These are phyloP conservation scores for Heliothis virescens DNA, from an alignment of 1,140 invertebrate genomes.

Conservation along the genomic window DNA sequence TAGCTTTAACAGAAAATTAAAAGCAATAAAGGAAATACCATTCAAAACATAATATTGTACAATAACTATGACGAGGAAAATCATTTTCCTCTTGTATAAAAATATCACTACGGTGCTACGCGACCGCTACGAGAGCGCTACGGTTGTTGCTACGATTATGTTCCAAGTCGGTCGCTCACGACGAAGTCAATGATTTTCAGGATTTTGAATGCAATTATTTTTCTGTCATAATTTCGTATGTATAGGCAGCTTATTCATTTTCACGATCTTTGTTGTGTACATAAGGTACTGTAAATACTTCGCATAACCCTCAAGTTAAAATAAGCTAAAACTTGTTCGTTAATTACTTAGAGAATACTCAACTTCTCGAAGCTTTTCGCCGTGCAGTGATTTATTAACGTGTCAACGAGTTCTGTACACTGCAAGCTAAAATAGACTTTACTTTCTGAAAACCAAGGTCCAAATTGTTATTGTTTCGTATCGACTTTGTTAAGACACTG, in stretches of 20 bases:
- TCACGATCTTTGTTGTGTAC: too few species aligned
- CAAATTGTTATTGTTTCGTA: background rate
- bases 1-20: background rate
- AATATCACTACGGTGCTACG: conserved; percentile 11
- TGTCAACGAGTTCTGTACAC: background rate
- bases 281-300: background rate
- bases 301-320: background rate
- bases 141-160: background rate
- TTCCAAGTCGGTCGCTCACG: background rate
- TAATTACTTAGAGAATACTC: background rate
- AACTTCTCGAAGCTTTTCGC: conserved; percentile 9
- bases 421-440: background rate
- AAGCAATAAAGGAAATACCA: background rate
- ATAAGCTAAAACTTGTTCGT: conserved; percentile 9
- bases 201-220: too few species aligned
- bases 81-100: background rate
- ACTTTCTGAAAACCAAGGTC: too few species aligned
- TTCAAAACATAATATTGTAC: background rate
- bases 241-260: too few species aligned
- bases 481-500: background rate
- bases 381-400: conserved; percentile 7
- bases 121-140: conserved; percentile 32
- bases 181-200: background rate
- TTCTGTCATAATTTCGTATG: too few species aligned
- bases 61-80: background rate